Evolutionary conservation across 1,140 invertebrate species (phyloP), one percentile per base, ranked within the genome.

Genomic region (Dermatophagoides farinae): DNA sequence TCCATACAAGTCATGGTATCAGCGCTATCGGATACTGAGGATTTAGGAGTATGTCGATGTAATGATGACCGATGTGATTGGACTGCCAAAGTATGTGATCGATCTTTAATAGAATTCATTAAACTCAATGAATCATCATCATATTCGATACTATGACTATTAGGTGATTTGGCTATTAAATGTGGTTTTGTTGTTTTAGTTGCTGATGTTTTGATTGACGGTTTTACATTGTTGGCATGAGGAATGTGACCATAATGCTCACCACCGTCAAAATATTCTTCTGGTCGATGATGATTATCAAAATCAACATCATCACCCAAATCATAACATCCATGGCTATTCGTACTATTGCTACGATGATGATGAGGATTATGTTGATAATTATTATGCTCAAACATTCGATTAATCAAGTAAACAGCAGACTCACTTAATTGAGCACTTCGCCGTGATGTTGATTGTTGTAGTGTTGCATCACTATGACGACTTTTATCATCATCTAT

Each of bases 401-500:
- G 49, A 46, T 61, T 37, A 23, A 61, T 61, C 22, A 61, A 23
- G 37, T 61, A 61, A 11, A 46, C 40, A 18, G 60, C 60, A 23
- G 60, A 61, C 22, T 61, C 60, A 38, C 60, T 61, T 37, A 61
- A 46, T 18, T 61, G 60, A 14, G 5, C 60, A 43, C 11, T 38
- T 38, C 53, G 50, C 4, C 50, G 11, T 16, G 46, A 23, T 47
- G 46, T 47, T 47, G 46, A 18, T 47, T 18, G 46, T 47, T 18
- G 46, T 47, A 23, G 46, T 23, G 18, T 47, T 20, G 46, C 1
- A 23, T 23, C 46, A 31, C 31, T 31, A 31, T 31, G 31, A 31
- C 31, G 31, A 31, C 8, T 31, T 8, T 1, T 9, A 47, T 47
- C 46, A 18, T 47, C 8, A 23, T 47, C 46, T 47, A 18, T 18